Percentiles rank a stretch among this genome's conserved stretches.
phyloP scores from a whole-genome alignment of 2,113 vertebrate species.

The Odontophorus gujanensis region DNA sequence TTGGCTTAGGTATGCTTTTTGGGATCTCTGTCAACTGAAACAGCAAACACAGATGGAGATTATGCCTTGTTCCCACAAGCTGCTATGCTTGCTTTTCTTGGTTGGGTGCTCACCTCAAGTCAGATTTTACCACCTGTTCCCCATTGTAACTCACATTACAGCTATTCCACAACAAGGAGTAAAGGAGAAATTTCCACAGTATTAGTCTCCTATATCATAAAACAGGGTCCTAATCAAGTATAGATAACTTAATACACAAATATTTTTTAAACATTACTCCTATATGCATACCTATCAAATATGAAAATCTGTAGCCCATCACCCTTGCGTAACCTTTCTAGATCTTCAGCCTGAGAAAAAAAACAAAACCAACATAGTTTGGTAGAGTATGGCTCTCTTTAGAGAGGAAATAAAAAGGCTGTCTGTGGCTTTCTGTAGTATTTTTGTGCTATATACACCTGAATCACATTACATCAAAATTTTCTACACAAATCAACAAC shows the following conservation, averaged over 20 bases:
- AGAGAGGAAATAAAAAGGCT: background rate
- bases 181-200: background rate
- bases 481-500: background rate
- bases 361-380: background rate
- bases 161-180: background rate
- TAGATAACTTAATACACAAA: background rate
- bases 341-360: background rate
- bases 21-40: background rate
- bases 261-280: accelerated
- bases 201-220: background rate
- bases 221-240: background rate
- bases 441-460: background rate
- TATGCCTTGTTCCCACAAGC: background rate
- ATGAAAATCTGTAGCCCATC: background rate
- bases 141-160: background rate
- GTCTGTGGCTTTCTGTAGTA: background rate
- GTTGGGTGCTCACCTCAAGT: background rate
- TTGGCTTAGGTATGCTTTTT: background rate
- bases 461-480: background rate
- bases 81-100: background rate
- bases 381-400: background rate
- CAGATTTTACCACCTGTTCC: accelerated
- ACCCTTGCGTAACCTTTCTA: background rate
- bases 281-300: background rate
- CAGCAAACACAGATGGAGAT: background rate